Percentiles rank a stretch among this genome's conserved stretches.
Evolutionary conservation across 2,888 invertebrate species (phyloP).

Genomic region (Carterocephalus palaemon): DNA sequence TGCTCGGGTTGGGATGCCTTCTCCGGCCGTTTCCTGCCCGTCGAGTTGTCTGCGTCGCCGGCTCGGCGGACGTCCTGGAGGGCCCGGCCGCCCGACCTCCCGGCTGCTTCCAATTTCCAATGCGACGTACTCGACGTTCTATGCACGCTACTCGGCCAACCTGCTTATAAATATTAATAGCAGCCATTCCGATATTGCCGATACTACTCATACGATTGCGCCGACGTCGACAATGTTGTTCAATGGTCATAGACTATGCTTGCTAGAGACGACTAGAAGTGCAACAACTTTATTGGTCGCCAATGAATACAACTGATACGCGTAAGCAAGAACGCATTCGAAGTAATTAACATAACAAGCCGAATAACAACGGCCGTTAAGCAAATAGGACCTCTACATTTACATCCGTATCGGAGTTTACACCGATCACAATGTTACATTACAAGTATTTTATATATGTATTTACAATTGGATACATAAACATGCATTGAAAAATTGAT

Average conservation of each 20-base stretch:
- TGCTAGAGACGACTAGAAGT: background rate
- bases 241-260: background rate
- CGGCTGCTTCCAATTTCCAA: slow-evolving; percentile 56
- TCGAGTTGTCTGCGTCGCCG: slow-evolving; percentile 54
- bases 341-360: too few relatives aligned
- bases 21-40: slow-evolving; percentile 73
- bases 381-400: too few relatives aligned
- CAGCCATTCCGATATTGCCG: background rate
- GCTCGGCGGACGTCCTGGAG: slow-evolving; percentile 36
- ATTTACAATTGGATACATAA: too few relatives aligned
- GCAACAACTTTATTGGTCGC: background rate
- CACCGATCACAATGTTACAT: too few relatives aligned
- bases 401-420: too few relatives aligned
- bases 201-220: slow-evolving; percentile 9
- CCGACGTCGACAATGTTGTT: slow-evolving; percentile 5
- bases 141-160: slow-evolving; percentile 12
- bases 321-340: too few relatives aligned
- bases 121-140: slow-evolving; percentile 19
- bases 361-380: too few relatives aligned
- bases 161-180: slow-evolving; percentile 13
- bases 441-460: too few relatives aligned
- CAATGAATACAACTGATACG: too few relatives aligned
- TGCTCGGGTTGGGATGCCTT: slow-evolving; percentile 74
- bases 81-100: slow-evolving; percentile 42
- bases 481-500: too few relatives aligned